Evolutionary conservation across 2,888 invertebrate species (phyloP), one percentile per base, ranked within the genome.

Genomic region (Dorcus hopei): DNA sequence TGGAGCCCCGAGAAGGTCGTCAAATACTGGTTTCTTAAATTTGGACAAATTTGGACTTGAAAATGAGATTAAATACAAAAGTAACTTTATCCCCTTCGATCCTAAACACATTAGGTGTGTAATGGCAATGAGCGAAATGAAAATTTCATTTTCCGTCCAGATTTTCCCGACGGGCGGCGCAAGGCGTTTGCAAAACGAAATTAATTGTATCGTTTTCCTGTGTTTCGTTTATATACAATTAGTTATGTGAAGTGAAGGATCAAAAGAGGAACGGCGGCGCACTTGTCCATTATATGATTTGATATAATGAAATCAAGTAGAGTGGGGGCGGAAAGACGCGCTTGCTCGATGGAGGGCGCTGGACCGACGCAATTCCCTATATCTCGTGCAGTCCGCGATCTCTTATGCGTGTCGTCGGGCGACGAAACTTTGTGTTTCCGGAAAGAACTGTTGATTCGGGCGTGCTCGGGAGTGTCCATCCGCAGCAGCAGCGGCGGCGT

Each of bases 401-500:
- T 62, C 59, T 62, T 57, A 62, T 57, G 59, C 55, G 52, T 54
- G 45, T 62, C 57, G 59, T 62, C 62, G 62, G 62, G 59, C 50
- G 62, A 49, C 45, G 45, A 43, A 54, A 48, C 40, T 23, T 58
- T 39, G 42, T 38, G 51, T 38, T 41, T 55, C 52, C 61, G 49
- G 57, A 50, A 59, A 59, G 55, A 62, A 62, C 62, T 62, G 62
- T 62, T 62, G 62, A 62, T 59, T 62, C 62, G 57, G 50, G 54
- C 59, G 59, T 57, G 58, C 53, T 61, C 59, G 59, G 54, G 47
- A 43, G 54, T 47, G 38, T 19, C 38, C 16, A 41, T 33, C 40
- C 41, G 52, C 9, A 52, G 42, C 39, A 42, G 9, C 41, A 11
- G 14, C 39, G 39, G n/a, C 48, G 49, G 43, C n/a, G 39, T 47